phyloP scores from a whole-genome alignment of 2,888 invertebrate species.

The Macaria notata region DNA sequence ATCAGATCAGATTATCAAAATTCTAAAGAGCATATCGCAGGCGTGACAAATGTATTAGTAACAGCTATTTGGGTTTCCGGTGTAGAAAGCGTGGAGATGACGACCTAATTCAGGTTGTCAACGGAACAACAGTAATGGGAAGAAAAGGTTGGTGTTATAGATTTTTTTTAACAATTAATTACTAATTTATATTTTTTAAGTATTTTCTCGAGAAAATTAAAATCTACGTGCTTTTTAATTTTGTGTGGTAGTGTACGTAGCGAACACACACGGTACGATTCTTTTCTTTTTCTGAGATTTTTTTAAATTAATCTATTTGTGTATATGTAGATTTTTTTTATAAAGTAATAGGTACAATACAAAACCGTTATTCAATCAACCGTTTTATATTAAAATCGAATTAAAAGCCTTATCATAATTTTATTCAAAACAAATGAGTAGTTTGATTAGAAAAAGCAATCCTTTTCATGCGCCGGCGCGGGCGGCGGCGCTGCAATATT shows the following conservation, averaged over 20 bases:
- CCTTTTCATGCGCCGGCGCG: constrained; percentile 4
- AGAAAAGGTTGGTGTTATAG: not conserved
- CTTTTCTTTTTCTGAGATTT: no score
- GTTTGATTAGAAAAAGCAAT: constrained; percentile 15
- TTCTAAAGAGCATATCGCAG: constrained; percentile 23
- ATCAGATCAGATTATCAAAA: constrained; percentile 2
- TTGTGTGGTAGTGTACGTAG: no score
- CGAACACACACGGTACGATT: no score
- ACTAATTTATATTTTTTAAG: no score
- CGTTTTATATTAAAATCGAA: no score
- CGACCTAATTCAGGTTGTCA: constrained; percentile 40
- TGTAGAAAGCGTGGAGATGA: constrained; percentile 27
- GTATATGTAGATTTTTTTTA: no score
- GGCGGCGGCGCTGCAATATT: constrained; percentile 13
- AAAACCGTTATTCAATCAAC: no score
- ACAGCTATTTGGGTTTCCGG: constrained; percentile 32
- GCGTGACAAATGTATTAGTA: constrained; percentile 50
- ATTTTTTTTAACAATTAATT: no score
- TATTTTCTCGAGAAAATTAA: no score
- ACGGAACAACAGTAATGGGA: constrained; percentile 5
- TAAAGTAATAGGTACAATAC: no score
- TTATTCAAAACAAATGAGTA: constrained; percentile 12
- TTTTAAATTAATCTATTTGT: no score
- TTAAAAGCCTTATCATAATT: constrained; percentile 1
- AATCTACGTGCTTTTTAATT: no score